Evolutionary conservation across 2,888 invertebrate genomes (phyloP), one percentile per base, ranked within the genome.

Genomic region (Agriopis leucophaearia): DNA sequence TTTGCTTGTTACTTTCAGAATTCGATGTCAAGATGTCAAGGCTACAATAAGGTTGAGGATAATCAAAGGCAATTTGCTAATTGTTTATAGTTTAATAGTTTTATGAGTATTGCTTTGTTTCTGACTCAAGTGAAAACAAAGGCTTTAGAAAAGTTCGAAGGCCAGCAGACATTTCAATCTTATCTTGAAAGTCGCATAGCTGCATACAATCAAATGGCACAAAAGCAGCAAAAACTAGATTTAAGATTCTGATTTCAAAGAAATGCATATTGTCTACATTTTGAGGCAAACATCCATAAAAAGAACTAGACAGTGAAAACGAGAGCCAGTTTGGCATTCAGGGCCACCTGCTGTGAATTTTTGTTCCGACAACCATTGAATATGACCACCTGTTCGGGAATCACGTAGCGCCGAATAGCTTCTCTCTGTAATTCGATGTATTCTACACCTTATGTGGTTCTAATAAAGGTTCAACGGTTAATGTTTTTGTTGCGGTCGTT

Each of bases 11-110:
- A 67, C 72, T 74, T 70, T 74, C 72, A 56, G 74, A 72, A 74
- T 73, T 70, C 64, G 71, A 71, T 71, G 71, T 68, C 72, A 51
- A 63, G 66, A 63, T 72, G 75, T 74, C 74, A 75, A 75, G 75
- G 75, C 59, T 66, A 51, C 52, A 48, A 61, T 65, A 57, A 66
- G 59, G 51, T 69, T 64, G 55, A 59, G 51, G 45, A 64, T 61
- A 56, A 52, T 61, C 66, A 59, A 71, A 71, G 67, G 42, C 50
- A 71, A 72, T 71, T 69, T 67, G 52, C 61, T 70, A 66, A 70
- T 68, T 52, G 66, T 65, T 61, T 64, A 67, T 40, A 58, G 40
- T 59, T 63, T 27, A 27, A 68, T 71, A 42, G 63, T 64, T 74
- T 59, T 64, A 59, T 38, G 40, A 42, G 4, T 63, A 48, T 56